These are phyloP conservation scores for Thereva nobilitata DNA, from an alignment of 2,888 invertebrate species.

Conservation along the genomic window DNA sequence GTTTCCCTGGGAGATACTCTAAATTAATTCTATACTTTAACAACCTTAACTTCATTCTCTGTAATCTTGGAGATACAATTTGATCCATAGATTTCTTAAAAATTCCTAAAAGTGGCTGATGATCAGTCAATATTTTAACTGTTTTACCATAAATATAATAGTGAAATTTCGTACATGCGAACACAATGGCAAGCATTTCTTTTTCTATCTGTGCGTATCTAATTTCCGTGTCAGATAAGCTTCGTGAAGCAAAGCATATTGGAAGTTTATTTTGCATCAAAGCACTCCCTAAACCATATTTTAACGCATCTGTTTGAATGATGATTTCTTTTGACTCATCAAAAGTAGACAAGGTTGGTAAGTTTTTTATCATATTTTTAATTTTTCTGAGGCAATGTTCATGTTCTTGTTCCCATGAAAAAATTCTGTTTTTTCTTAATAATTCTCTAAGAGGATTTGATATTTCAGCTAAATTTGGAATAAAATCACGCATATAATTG, in stretches of 20 bases:
- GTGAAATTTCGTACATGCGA: constrained; percentile 42
- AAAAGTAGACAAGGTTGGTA: not conserved
- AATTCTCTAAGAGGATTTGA: constrained; percentile 2
- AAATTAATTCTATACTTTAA: constrained; percentile 39
- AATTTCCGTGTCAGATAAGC: constrained; percentile 44
- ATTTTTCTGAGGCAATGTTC: not conserved
- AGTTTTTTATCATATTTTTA: not conserved
- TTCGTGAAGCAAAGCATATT: constrained; percentile 44
- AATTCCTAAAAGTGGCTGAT: constrained; percentile 39
- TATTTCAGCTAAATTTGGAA: constrained; percentile 5
- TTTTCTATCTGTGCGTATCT: constrained; percentile 41
- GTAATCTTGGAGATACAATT: no score
- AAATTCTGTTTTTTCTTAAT: constrained; percentile 7
- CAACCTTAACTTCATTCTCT: no score
- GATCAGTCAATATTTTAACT: constrained; percentile 38
- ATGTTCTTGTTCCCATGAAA: not conserved
- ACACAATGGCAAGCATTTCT: constrained; percentile 42
- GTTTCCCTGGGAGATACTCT: constrained; percentile 42
- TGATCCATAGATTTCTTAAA: no score
- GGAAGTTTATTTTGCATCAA: constrained; percentile 35
- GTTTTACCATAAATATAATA: constrained; percentile 40
- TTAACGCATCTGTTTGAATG: constrained; percentile 35
- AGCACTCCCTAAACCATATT: constrained; percentile 26
- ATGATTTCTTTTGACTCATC: not conserved
- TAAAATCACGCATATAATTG: no score